Conservation (phyloP, 2,113 vertebrate species). For the Chionodraco myersi region DNA sequence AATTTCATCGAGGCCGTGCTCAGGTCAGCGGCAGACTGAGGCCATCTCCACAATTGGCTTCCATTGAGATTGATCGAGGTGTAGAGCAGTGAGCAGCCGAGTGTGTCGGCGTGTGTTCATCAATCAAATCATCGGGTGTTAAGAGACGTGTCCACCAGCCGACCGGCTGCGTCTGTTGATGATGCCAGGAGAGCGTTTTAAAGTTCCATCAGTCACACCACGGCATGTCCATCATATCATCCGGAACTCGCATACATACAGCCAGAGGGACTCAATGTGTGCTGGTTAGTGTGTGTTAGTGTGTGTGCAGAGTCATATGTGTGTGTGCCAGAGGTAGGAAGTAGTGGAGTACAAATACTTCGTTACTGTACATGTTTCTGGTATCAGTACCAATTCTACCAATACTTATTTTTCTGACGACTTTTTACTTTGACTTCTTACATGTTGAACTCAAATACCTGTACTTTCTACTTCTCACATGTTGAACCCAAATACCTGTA, state of each 20-base stretch:
- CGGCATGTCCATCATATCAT: slow-evolving; percentile 33
- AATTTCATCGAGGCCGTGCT: background rate
- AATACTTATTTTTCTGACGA: too few species aligned
- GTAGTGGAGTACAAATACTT: too few species aligned
- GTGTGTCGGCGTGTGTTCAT: slow-evolving; percentile 47
- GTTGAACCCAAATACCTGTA: too few species aligned
- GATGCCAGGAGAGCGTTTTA: slow-evolving; percentile 39
- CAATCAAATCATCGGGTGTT: slow-evolving; percentile 57
- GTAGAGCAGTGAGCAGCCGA: slow-evolving; percentile 35
- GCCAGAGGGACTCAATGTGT: background rate
- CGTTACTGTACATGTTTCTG: too few species aligned
- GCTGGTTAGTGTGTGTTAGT: background rate
- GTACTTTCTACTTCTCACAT: too few species aligned
- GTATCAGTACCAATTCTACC: too few species aligned
- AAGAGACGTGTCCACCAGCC: slow-evolving; percentile 48
- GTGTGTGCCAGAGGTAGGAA: too few species aligned
- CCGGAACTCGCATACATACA: background rate
- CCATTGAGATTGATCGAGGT: slow-evolving; percentile 59
- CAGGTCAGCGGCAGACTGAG: slow-evolving; percentile 16
- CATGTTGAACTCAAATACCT: too few species aligned
- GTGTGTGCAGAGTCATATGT: background rate
- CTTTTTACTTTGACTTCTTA: too few species aligned
- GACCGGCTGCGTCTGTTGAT: slow-evolving; percentile 46
- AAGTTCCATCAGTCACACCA: slow-evolving; percentile 52
- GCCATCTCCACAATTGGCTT: slow-evolving; percentile 31